Evolutionary conservation across 2,113 vertebrate genomes (phyloP).

Genomic region (Isichthys henryi): DNA sequence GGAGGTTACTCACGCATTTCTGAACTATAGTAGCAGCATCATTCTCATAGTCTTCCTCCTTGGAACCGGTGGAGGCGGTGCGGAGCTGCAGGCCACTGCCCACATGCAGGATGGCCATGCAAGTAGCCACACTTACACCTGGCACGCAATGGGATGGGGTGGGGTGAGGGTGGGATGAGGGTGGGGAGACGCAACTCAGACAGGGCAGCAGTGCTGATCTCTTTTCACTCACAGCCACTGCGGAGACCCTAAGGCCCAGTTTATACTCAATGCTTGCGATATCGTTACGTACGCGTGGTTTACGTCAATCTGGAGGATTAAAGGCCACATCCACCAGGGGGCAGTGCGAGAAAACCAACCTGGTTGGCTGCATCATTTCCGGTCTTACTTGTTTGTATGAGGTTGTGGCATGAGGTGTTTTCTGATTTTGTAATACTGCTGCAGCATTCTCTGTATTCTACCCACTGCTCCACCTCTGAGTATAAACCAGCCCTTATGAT

Average conservation of each 20-base stretch:
- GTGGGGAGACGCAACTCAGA: background rate
- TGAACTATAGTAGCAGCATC: slow-evolving; percentile 96
- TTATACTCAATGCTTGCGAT: background rate
- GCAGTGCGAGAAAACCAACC: background rate
- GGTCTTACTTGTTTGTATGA: background rate
- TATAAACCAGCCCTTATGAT: background rate
- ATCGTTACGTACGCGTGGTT: background rate
- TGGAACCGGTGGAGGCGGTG: slow-evolving; percentile 82
- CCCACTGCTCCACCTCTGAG: background rate
- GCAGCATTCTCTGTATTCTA: background rate
- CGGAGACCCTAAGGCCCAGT: background rate
- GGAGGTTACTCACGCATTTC: slow-evolving; percentile 82
- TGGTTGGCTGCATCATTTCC: background rate
- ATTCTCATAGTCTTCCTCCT: slow-evolving; percentile 97
- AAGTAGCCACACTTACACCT: slow-evolving; percentile 96
- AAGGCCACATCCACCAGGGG: background rate
- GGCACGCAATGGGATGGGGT: background rate
- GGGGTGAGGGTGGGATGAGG: background rate
- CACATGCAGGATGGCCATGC: slow-evolving; percentile 96
- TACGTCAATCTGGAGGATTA: background rate
- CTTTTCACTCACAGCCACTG: background rate
- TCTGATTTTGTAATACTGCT: background rate
- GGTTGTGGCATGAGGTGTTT: background rate
- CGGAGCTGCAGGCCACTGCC: slow-evolving; percentile 87
- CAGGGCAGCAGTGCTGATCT: background rate